These are phyloP conservation scores for Temnothorax nylanderi DNA, from an alignment of 1,140 invertebrate genomes.

Conservation along the genomic window DNA sequence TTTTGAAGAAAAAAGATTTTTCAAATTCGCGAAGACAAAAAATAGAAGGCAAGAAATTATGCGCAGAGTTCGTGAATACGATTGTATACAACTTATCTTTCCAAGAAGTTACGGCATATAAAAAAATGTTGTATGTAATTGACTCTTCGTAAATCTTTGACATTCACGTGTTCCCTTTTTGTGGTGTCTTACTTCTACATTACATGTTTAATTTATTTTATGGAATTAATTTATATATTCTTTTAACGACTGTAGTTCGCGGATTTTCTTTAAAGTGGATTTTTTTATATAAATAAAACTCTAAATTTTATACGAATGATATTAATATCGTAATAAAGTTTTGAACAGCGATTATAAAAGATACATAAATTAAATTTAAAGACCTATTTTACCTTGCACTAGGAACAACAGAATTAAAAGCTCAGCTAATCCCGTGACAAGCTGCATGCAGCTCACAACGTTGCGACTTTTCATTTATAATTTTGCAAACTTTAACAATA, in stretches of 20 bases:
- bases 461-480: constrained; percentile 28
- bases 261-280: not conserved
- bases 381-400: not conserved
- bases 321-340: constrained; percentile 18
- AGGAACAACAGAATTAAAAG: constrained; percentile 10
- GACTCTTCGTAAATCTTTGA: not conserved
- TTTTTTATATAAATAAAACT: not conserved
- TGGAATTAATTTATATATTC: not conserved
- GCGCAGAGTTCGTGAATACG: not conserved
- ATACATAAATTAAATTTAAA: constrained; percentile 28
- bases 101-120: not conserved
- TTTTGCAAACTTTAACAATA: constrained; percentile 25
- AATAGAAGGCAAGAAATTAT: not conserved
- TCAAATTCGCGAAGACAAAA: not conserved
- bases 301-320: not conserved
- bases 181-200: not conserved
- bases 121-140: not conserved
- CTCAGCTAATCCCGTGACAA: not conserved
- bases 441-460: not conserved
- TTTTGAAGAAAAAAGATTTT: not conserved
- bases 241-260: not conserved
- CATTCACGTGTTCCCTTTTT: not conserved
- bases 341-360: not conserved
- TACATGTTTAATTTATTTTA: not conserved
- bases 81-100: no score